phyloP scores from a whole-genome alignment of 2,888 invertebrate species.

The Ormyrus labotus region DNA sequence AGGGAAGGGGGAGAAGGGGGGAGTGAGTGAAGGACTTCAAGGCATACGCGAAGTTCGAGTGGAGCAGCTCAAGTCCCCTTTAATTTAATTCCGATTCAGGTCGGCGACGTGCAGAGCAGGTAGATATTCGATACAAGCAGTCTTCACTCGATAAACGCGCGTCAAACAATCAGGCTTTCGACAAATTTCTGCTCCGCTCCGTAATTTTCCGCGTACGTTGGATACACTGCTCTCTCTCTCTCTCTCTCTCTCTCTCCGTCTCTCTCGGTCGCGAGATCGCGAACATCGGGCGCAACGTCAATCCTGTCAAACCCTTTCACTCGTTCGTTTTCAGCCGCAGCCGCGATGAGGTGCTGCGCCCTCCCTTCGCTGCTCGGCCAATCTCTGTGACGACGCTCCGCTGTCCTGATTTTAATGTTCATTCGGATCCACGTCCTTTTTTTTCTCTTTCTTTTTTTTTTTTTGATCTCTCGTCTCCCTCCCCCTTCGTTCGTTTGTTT shows the following conservation, averaged over 20 bases:
- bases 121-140: background rate
- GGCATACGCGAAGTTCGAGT: too few relatives aligned
- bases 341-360: background rate
- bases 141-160: slow-evolving; percentile 18
- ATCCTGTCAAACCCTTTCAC: too few relatives aligned
- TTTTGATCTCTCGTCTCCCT: too few relatives aligned
- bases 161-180: slow-evolving; percentile 4
- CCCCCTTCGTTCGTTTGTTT: too few relatives aligned
- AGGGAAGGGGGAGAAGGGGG: too few relatives aligned
- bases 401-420: background rate
- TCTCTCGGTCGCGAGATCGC: too few relatives aligned
- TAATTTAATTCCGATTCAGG: slow-evolving; percentile 34
- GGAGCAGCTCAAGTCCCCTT: background rate
- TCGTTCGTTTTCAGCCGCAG: background rate
- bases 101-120: background rate
- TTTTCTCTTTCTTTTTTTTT: too few relatives aligned
- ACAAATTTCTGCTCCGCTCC: background rate
- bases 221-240: background rate
- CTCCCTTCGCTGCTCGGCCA: background rate
- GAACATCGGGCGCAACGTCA: too few relatives aligned
- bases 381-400: background rate
- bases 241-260: too few relatives aligned
- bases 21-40: too few relatives aligned
- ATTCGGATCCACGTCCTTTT: too few relatives aligned
- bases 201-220: background rate